Percentiles rank a stretch among this genome's conserved stretches.
Conservation (phyloP, 1,140 invertebrate genomes). For the Manduca sexta region DNA sequence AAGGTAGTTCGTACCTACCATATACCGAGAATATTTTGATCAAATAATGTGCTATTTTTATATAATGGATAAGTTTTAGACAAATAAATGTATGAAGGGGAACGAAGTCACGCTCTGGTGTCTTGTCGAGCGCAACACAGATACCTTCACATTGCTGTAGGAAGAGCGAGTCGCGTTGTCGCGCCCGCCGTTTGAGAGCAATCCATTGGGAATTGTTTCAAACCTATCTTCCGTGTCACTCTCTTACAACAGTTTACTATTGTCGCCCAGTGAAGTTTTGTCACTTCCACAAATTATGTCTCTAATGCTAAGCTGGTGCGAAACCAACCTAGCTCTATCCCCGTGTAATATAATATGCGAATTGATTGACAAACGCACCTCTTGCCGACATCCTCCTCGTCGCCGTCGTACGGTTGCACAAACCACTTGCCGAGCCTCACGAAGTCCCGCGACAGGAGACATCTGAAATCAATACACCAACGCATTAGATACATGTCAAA, state of each 20-base stretch:
- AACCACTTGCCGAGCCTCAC: constrained; percentile 98
- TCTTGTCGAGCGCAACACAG: constrained; percentile 55
- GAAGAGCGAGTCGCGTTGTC: constrained; percentile 39
- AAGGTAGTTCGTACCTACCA: too few relatives aligned
- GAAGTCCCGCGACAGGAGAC: constrained; percentile 94
- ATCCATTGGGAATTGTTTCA: constrained; percentile 34
- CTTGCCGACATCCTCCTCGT: constrained; percentile 82
- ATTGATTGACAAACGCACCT: too few relatives aligned
- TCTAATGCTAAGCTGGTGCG: too few relatives aligned
- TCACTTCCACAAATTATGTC: too few relatives aligned
- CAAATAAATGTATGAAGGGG: constrained; percentile 52
- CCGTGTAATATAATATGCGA: too few relatives aligned
- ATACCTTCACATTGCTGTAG: constrained; percentile 54
- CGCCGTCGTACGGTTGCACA: constrained; percentile 93
- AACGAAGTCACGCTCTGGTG: constrained; percentile 54
- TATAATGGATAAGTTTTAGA: too few relatives aligned
- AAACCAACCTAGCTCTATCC: too few relatives aligned
- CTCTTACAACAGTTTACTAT: too few relatives aligned
- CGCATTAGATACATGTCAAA: neutral
- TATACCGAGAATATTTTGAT: too few relatives aligned
- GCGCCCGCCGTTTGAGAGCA: constrained; percentile 34
- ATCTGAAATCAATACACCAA: constrained; percentile 75
- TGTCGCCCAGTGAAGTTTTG: too few relatives aligned
- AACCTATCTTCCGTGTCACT: constrained; percentile 41
- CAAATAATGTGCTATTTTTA: too few relatives aligned